phyloP scores from a whole-genome alignment of 2,888 invertebrate species.

The Chrysodeixis includens region DNA sequence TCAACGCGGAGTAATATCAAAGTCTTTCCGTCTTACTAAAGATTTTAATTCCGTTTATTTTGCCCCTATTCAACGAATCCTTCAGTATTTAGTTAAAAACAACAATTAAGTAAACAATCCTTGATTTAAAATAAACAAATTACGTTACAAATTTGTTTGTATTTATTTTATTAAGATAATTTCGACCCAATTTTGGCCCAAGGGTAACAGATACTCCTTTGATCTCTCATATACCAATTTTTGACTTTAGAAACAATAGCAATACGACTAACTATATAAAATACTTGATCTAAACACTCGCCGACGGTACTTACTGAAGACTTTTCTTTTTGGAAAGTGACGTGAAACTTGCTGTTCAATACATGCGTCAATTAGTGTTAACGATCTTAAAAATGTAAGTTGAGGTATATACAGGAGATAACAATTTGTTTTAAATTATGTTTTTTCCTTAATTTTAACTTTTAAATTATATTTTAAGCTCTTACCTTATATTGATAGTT shows the following conservation, averaged over 20 bases:
- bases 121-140: not conserved
- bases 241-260: not conserved
- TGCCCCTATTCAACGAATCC: not conserved
- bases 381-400: too few species aligned
- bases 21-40: not conserved
- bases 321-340: too few species aligned
- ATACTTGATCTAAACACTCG: too few species aligned
- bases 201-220: not conserved
- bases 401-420: too few species aligned
- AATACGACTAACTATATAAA: not conserved
- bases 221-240: not conserved
- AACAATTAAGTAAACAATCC: not conserved
- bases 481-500: too few species aligned
- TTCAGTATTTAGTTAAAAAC: not conserved
- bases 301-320: too few species aligned
- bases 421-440: too few species aligned
- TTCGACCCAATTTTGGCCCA: not conserved
- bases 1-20: not conserved
- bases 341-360: too few species aligned
- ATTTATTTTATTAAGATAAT: not conserved
- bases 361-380: too few species aligned
- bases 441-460: too few species aligned
- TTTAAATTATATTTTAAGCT: too few species aligned
- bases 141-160: not conserved
- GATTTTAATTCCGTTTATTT: not conserved